Base-by-base conservation (phyloP, 2,113 vertebrate species). In the Rhinolophus sinicus region DNA sequence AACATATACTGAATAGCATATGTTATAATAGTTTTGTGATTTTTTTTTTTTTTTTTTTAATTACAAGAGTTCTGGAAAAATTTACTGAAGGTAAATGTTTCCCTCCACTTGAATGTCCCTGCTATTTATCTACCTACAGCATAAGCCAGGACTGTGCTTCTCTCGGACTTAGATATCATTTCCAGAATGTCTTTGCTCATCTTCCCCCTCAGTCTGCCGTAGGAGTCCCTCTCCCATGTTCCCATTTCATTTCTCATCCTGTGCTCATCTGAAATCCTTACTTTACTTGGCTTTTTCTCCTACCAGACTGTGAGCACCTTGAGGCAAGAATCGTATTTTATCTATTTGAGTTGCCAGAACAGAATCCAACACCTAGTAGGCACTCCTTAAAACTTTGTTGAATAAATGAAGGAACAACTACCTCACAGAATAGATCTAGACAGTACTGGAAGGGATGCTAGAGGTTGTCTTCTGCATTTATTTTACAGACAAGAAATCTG, bases 371-470 rank as follows among this genome's bases (percentile, higher is more conserved):
- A 11, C 8, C 22, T 18, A 10, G 5, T 1, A 6, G 14, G 9
- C n/a, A 9, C 24, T 56, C 69, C 19, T 7, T 21, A 3, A 44
- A 28, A 10, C n/a, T 19, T 26, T 47, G 75, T 2, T 62, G 16
- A 56, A 47, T 64, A 6, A 9, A 19, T 1, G 24, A 33, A 33
- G 38, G 30, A 56, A 35, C 5, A 26, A 44, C 26, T 4, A 11
- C 4, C 21, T 90, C 19, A n/a, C 0, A 70, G 50, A 16, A 5
- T 1, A 15, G 58, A 67, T 28, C 38, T 44, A 73, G 35, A 26
- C 0, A 13, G 64, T 0, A 0, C 26, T 2, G 15, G 22, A 19
- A 13, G 15, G 35, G 77, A 8, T 2, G 0, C 0, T 47, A 24
- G 64, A 65, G 40, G 30, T 44, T 44, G 40, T 47, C 1, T 14